These are phyloP conservation scores for Trichacis sp. DNA, from an alignment of 2,888 invertebrate species.

Conservation along the genomic window DNA sequence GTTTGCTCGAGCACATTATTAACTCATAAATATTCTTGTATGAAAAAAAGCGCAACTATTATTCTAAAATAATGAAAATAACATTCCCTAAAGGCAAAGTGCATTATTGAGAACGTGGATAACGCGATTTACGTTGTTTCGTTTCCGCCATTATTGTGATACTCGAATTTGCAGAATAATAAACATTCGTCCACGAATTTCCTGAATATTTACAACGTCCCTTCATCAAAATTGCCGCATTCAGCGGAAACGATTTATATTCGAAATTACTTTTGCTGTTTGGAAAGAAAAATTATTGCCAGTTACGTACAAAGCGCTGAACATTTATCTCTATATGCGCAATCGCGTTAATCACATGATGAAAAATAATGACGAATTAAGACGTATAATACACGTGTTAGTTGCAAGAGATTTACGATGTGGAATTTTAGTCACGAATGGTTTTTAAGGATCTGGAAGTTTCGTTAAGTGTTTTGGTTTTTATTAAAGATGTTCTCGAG, in stretches of 20 bases:
- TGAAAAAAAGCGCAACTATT: background rate
- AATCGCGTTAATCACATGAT: background rate
- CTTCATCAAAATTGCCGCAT: too few relatives aligned
- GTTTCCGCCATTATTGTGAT: too few relatives aligned
- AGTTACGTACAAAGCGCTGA: background rate
- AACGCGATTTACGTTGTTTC: too few relatives aligned
- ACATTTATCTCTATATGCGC: background rate
- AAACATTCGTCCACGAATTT: background rate
- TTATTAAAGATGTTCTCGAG: too few relatives aligned
- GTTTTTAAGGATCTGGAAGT: too few relatives aligned
- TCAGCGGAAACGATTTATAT: too few relatives aligned
- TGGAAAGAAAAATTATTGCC: background rate
- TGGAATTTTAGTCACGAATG: too few relatives aligned
- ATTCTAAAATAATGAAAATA: background rate
- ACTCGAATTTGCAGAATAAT: background rate
- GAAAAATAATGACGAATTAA: background rate
- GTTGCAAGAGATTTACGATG: background rate
- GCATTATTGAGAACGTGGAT: background rate
- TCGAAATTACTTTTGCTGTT: too few relatives aligned
- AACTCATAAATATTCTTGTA: too few relatives aligned
- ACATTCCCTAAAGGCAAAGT: background rate
- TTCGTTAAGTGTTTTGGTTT: too few relatives aligned
- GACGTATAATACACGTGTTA: background rate
- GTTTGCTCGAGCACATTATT: background rate
- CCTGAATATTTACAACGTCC: too few relatives aligned